These are phyloP conservation scores for Thera obeliscata DNA, from an alignment of 2,888 invertebrate species.

Conservation along the genomic window DNA sequence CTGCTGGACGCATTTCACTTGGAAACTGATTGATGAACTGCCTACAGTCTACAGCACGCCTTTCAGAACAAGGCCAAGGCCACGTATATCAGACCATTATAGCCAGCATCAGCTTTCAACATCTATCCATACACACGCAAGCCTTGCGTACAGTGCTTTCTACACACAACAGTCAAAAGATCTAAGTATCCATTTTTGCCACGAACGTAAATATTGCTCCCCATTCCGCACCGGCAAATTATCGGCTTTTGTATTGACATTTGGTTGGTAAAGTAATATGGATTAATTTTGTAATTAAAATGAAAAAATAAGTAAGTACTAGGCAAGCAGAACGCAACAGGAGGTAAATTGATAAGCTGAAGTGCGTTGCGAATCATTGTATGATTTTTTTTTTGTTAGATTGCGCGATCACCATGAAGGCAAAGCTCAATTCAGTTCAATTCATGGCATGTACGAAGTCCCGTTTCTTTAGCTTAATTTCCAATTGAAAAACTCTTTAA, in stretches of 20 bases:
- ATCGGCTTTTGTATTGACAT: background rate
- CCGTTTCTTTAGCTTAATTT: too few relatives aligned
- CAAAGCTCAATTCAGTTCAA: background rate
- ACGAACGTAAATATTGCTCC: background rate
- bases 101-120: background rate
- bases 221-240: background rate
- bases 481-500: too few relatives aligned
- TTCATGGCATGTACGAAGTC: background rate
- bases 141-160: too few relatives aligned
- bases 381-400: background rate
- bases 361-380: background rate
- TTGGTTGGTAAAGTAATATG: too few relatives aligned
- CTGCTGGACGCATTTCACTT: slow-evolving; percentile 11
- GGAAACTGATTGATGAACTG: background rate
- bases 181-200: too few relatives aligned
- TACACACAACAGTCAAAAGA: too few relatives aligned
- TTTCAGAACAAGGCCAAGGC: background rate
- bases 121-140: too few relatives aligned
- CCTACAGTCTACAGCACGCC: background rate
- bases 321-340: background rate
- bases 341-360: background rate
- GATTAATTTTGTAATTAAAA: too few relatives aligned
- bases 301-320: background rate
- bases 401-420: background rate
- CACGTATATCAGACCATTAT: background rate